A percentile compares a stretch with the other conserved stretches of the same genome.
Evolutionary conservation across 2,888 invertebrate genomes (phyloP).

Genomic region (Stenodema calcarata): DNA sequence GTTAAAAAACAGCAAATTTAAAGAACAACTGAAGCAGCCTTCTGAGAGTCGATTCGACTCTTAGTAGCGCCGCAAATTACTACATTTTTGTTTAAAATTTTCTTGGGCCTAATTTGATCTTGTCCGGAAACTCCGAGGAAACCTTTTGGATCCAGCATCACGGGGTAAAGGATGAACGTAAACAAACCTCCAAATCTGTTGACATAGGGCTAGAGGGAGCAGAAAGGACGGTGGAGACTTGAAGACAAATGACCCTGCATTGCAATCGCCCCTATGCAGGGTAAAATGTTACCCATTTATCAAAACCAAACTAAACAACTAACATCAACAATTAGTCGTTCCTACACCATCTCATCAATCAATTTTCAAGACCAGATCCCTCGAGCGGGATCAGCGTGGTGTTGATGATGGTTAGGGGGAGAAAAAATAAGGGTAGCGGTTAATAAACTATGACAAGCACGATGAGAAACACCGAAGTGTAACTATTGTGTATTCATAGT

Average conservation of each 20-base stretch:
- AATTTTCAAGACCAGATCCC: not conserved
- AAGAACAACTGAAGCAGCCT: too few species aligned
- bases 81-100: too few species aligned
- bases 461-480: too few species aligned
- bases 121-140: too few species aligned
- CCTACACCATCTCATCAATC: not conserved
- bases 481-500: too few species aligned
- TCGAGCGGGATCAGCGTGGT: not conserved
- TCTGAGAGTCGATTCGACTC: too few species aligned
- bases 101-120: too few species aligned
- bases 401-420: too few species aligned
- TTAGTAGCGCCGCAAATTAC: too few species aligned
- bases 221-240: not conserved
- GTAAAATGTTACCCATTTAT: conserved; percentile 29
- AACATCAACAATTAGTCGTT: not conserved
- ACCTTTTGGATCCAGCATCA: not conserved
- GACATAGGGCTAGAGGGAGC: not conserved
- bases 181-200: not conserved
- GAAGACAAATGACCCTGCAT: conserved; percentile 15
- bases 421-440: too few species aligned
- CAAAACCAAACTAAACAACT: conserved; percentile 25
- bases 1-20: too few species aligned
- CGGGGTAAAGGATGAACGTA: not conserved
- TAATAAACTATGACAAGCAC: too few species aligned
- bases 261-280: not conserved